These are phyloP conservation scores for Poeciliopsis infans DNA, from an alignment of 2,797 vertebrate species.

Conservation along the genomic window DNA sequence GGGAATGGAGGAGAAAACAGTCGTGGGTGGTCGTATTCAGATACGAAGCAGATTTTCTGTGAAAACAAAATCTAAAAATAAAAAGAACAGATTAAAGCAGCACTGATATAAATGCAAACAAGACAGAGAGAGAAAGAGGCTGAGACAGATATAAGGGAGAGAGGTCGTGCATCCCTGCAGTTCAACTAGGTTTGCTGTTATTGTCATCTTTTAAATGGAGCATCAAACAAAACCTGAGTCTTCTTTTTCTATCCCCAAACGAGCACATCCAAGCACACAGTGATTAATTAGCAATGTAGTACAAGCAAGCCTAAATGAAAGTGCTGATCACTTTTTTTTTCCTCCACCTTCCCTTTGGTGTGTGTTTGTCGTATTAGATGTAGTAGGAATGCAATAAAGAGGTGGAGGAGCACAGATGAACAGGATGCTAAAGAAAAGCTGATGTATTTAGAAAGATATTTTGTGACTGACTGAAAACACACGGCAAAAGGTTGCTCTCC, in stretches of 20 bases:
- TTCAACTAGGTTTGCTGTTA: constrained; percentile 33
- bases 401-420: neutral
- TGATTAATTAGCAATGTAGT: constrained; percentile 37
- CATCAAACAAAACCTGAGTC: constrained; percentile 26
- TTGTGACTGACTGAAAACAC: neutral
- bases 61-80: constrained; percentile 22
- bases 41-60: constrained; percentile 8
- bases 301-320: constrained; percentile 11
- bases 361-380: constrained; percentile 48
- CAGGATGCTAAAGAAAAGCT: neutral
- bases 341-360: constrained; percentile 25
- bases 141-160: constrained; percentile 5
- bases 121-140: constrained; percentile 2
- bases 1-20: constrained; percentile 3
- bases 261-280: constrained; percentile 21
- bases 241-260: constrained; percentile 30
- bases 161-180: constrained; percentile 29
- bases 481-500: neutral
- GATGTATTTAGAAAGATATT: neutral
- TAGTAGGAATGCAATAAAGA: constrained; percentile 20
- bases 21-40: neutral
- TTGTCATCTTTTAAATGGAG: constrained; percentile 33
- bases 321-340: constrained; percentile 16
- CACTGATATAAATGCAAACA: constrained; percentile 6
- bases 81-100: constrained; percentile 22